These are phyloP conservation scores for Motacilla tschutschensis DNA, from an alignment of 2,113 vertebrate species.

Conservation along the genomic window DNA sequence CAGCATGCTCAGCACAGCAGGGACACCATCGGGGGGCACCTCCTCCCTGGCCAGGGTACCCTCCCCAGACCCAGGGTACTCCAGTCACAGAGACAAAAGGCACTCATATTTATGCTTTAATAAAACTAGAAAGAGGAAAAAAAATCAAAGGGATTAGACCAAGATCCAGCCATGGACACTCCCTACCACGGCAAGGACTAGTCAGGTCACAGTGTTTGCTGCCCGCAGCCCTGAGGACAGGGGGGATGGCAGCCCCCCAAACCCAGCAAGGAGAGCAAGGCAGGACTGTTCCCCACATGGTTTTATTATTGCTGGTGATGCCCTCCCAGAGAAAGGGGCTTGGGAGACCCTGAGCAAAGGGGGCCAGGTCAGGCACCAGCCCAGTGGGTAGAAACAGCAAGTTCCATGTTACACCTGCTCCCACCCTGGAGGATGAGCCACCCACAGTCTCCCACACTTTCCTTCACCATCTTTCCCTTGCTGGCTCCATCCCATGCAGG, in stretches of 20 bases:
- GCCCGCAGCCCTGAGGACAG: fast-evolving
- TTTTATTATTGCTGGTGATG: conserved; percentile 36
- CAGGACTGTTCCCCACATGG: neutral
- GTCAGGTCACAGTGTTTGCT: conserved; percentile 21
- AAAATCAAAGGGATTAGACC: neutral
- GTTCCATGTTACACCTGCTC: neutral
- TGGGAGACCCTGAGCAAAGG: neutral
- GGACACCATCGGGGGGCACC: neutral
- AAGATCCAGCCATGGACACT: neutral
- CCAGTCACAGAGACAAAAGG: neutral
- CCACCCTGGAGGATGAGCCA: neutral
- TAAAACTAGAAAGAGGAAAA: conserved; percentile 2
- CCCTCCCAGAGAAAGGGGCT: fast-evolving
- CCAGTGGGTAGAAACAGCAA: fast-evolving
- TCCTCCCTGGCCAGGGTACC: neutral
- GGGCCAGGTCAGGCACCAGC: neutral
- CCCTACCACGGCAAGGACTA: neutral
- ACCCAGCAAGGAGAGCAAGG: neutral
- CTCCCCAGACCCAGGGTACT: neutral
- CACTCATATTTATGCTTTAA: conserved; percentile 6
- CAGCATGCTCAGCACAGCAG: fast-evolving
- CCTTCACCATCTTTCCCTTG: neutral
- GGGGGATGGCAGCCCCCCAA: fast-evolving
- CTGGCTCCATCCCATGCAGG: neutral
- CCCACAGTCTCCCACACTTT: neutral